Evolutionary conservation across 92 coral and sea anemone genomes (phyloP).

Genomic region (Epizoanthus rinbou): DNA sequence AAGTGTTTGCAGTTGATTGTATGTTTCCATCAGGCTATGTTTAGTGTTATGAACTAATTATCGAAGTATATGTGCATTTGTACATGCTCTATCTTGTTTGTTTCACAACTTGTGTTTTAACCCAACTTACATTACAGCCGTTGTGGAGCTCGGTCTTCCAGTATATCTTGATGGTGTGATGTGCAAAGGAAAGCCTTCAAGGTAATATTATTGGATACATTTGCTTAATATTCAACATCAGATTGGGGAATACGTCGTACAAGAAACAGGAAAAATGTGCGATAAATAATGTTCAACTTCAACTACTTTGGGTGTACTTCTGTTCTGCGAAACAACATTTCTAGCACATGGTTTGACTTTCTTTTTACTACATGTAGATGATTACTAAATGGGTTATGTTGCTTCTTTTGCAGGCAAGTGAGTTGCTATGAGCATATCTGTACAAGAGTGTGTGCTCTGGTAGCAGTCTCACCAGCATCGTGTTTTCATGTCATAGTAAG

Average conservation of each 20-base stretch:
- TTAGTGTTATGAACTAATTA: too few species aligned
- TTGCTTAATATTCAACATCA: too few species aligned
- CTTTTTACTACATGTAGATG: neutral
- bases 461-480: constrained; percentile 82
- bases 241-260: too few species aligned
- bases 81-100: neutral
- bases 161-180: constrained; percentile 82
- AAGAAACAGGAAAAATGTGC: too few species aligned
- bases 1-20: too few species aligned
- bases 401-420: constrained; percentile 62
- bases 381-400: neutral
- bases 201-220: constrained; percentile 50
- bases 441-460: constrained; percentile 76
- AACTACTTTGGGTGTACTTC: too few species aligned
- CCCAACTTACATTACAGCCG: constrained; percentile 49
- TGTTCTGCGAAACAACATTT: too few species aligned
- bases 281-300: too few species aligned
- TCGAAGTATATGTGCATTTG: neutral
- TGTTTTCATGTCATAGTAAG: constrained; percentile 85
- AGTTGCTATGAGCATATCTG: constrained; percentile 89
- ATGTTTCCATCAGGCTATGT: too few species aligned
- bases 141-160: constrained; percentile 76
- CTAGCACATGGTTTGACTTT: too few species aligned
- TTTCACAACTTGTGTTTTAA: neutral
- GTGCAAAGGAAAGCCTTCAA: constrained; percentile 92